Percentiles rank a stretch among this genome's conserved stretches.
phyloP scores from a whole-genome alignment of 2,113 vertebrate species.

The Eretmochelys imbricata region DNA sequence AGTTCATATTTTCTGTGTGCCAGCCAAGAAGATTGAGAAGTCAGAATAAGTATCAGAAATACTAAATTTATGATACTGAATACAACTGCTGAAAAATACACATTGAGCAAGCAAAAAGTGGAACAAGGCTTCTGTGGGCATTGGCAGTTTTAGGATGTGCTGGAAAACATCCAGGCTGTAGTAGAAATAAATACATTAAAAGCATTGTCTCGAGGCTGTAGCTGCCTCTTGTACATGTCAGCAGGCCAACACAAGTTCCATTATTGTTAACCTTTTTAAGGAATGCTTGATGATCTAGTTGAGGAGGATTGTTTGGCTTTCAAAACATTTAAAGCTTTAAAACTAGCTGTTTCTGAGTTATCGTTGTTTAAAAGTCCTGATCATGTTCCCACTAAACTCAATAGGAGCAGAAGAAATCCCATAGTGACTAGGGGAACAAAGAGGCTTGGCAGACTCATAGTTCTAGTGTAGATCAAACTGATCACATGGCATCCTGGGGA shows the following conservation, averaged over 20 bases:
- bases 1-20: neutral
- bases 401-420: neutral
- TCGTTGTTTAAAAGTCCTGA: neutral
- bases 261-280: constrained; percentile 10
- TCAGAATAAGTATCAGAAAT: too few species aligned
- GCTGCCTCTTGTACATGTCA: neutral
- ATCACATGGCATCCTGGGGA: neutral
- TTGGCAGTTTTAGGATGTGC: neutral
- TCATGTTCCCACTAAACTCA: neutral
- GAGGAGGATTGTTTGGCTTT: neutral
- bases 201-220: neutral
- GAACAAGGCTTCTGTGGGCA: neutral
- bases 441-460: neutral
- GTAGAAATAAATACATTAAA: neutral
- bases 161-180: neutral
- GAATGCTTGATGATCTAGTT: neutral
- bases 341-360: neutral
- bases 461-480: neutral
- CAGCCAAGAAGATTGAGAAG: neutral
- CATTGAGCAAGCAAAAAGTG: neutral
- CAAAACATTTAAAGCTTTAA: neutral
- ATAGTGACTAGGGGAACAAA: neutral
- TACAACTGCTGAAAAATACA: neutral
- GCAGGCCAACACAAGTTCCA: neutral
- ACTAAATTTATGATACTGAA: neutral